phyloP scores from a whole-genome alignment of 2,797 vertebrate species.

The Trematomus bernacchii region DNA sequence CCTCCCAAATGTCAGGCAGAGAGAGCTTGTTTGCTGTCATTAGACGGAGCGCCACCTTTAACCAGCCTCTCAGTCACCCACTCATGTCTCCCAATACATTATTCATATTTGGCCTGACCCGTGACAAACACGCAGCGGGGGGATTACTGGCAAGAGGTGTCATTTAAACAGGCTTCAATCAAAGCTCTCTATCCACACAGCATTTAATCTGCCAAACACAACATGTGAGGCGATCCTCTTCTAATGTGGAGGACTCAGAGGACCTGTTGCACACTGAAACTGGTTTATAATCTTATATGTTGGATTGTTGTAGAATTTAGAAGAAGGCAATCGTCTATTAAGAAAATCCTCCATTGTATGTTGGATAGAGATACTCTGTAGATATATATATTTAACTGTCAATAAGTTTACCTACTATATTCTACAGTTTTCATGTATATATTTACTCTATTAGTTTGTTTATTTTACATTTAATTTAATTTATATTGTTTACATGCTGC shows the following conservation, averaged over 20 bases:
- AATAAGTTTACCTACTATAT: too few species aligned
- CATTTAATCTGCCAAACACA: constrained; percentile 42
- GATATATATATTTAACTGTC: too few species aligned
- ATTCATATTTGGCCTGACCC: constrained; percentile 78
- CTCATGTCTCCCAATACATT: constrained; percentile 76
- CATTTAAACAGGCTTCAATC: constrained; percentile 71
- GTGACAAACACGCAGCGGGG: constrained; percentile 66
- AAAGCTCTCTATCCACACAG: constrained; percentile 52
- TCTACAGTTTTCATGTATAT: too few species aligned
- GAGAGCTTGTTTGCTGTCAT: constrained; percentile 75
- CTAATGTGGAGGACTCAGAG: constrained; percentile 15
- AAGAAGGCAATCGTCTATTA: not conserved
- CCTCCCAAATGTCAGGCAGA: constrained; percentile 69
- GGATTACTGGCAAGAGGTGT: constrained; percentile 68
- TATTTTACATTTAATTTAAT: too few species aligned
- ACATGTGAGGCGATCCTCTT: constrained; percentile 25
- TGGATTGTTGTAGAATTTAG: not conserved
- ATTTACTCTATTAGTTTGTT: too few species aligned
- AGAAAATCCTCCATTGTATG: not conserved
- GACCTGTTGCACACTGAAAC: constrained; percentile 5
- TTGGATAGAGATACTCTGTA: too few species aligned
- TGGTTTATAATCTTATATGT: constrained; percentile 17
- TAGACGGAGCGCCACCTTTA: constrained; percentile 73
- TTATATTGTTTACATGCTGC: too few species aligned
- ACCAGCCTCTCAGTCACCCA: constrained; percentile 77